Evolutionary conservation across 2,888 invertebrate species (phyloP).

Genomic region (Heliothis peltigera): DNA sequence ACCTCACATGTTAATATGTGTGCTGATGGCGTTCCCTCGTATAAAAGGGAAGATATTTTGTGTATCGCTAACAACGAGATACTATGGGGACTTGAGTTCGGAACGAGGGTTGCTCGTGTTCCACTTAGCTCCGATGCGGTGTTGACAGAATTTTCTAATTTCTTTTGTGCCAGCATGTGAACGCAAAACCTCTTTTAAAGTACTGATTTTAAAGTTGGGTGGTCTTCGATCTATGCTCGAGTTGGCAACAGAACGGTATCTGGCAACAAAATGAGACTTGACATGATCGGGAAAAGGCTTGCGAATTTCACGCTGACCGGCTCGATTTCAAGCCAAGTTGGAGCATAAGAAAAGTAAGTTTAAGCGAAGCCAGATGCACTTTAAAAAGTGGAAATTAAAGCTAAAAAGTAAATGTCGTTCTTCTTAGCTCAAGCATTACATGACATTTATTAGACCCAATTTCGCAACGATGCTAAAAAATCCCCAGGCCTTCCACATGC

Average conservation of each 20-base stretch:
- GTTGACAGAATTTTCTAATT: conserved; percentile 22
- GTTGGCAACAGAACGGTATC: conserved; percentile 26
- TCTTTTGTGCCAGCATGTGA: conserved; percentile 6
- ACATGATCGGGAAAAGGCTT: conserved; percentile 33
- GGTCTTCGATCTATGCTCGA: conserved; percentile 8
- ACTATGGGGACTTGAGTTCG: conserved; percentile 8
- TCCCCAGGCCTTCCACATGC: background rate
- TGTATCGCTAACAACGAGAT: conserved; percentile 52
- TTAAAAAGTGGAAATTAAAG: conserved; percentile 8
- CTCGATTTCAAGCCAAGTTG: conserved; percentile 37
- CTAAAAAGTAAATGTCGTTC: too few species aligned
- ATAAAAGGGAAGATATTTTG: conserved; percentile 52
- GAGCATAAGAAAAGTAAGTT: conserved; percentile 11
- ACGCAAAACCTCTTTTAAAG: background rate
- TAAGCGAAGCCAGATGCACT: conserved; percentile 19
- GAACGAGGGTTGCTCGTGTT: conserved; percentile 15
- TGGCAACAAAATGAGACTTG: conserved; percentile 45
- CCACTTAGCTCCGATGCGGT: conserved; percentile 4
- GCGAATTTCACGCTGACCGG: conserved; percentile 28
- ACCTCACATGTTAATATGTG: conserved; percentile 74
- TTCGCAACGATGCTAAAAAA: background rate
- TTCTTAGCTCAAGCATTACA: background rate
- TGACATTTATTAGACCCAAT: conserved; percentile 1
- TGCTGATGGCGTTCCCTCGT: conserved; percentile 54
- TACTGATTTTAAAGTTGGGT: background rate